These are phyloP conservation scores for Patella caerulea DNA, from an alignment of 2,888 invertebrate species.

Conservation along the genomic window DNA sequence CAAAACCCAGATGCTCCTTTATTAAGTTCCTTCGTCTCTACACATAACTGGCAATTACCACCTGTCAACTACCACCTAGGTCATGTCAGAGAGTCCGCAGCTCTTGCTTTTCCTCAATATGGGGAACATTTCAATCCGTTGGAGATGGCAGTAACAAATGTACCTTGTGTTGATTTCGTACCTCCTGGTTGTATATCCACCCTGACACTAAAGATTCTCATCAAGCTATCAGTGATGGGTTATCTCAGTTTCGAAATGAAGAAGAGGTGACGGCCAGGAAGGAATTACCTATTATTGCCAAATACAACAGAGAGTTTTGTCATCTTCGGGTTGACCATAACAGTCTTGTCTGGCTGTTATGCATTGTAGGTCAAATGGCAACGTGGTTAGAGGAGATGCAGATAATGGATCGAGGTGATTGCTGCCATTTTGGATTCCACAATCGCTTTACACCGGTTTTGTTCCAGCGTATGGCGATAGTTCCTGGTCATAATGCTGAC, in stretches of 20 bases:
- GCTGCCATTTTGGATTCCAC: too few species aligned
- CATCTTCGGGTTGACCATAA: too few species aligned
- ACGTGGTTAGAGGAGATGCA: too few species aligned
- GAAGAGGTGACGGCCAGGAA: constrained; percentile 24
- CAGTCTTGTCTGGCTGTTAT: too few species aligned
- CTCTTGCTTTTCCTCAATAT: constrained; percentile 30
- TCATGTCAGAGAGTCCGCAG: constrained; percentile 31
- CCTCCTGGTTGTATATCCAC: constrained; percentile 30
- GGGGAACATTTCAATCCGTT: constrained; percentile 20
- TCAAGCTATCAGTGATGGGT: constrained; percentile 35
- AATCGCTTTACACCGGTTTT: too few species aligned
- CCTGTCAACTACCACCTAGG: constrained; percentile 26
- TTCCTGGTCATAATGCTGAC: too few species aligned
- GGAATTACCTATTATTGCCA: neutral
- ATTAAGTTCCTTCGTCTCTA: too few species aligned
- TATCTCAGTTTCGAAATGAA: constrained; percentile 38
- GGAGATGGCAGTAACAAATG: constrained; percentile 11
- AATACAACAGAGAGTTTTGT: neutral
- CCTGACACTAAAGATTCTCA: constrained; percentile 42
- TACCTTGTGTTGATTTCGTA: constrained; percentile 33
- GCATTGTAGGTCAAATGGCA: too few species aligned
- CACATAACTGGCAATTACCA: constrained; percentile 12
- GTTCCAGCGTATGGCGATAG: too few species aligned
- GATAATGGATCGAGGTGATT: too few species aligned
- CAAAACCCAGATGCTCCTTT: too few species aligned